Evolutionary conservation across 2,888 invertebrate species (phyloP).

Genomic region (Rhamphomyia laevipes): DNA sequence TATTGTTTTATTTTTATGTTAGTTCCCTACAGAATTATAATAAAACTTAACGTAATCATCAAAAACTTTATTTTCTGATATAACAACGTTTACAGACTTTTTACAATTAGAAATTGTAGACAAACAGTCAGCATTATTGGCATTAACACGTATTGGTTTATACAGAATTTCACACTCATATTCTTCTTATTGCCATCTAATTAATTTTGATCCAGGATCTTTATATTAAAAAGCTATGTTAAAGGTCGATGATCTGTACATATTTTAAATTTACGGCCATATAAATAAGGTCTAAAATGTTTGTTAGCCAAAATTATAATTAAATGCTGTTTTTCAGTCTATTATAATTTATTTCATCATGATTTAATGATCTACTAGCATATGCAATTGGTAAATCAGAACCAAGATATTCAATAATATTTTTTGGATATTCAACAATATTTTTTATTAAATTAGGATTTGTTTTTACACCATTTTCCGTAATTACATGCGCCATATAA

Average conservation of each 20-base stretch:
- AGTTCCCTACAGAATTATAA: conserved; percentile 3
- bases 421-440: conserved; percentile 3
- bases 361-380: conserved; percentile 17
- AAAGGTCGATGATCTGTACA: conserved; percentile 9
- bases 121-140: conserved; percentile 16
- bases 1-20: no score
- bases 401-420: conserved; percentile 6
- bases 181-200: conserved; percentile 14
- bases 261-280: conserved; percentile 10
- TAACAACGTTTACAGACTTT: background rate
- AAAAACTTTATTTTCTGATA: background rate
- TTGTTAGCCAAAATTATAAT: no score
- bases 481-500: conserved; percentile 21
- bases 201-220: conserved; percentile 3
- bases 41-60: conserved; percentile 7
- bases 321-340: conserved; percentile 18
- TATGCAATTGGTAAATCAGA: conserved; percentile 18
- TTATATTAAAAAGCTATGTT: conserved; percentile 2
- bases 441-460: conserved; percentile 4
- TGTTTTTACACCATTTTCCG: conserved; percentile 17
- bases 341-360: conserved; percentile 16
- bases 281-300: no score
- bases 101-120: background rate
- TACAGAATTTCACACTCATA: conserved; percentile 17
- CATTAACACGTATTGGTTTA: conserved; percentile 15